Base-by-base conservation (phyloP, 2,113 vertebrate species). In the Nothoprocta pentlandii region DNA sequence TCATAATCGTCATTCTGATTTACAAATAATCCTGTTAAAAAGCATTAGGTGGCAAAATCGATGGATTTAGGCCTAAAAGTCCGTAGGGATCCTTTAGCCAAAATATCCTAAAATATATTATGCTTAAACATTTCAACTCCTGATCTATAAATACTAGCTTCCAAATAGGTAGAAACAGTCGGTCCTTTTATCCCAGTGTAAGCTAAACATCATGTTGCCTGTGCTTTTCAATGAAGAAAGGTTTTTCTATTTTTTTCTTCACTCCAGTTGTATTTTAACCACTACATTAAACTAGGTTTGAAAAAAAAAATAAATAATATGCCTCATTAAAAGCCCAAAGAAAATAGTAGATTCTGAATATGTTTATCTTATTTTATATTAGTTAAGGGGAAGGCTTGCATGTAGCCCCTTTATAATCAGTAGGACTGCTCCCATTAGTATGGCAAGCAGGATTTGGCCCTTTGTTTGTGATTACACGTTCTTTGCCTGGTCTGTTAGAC, bases 391-490 rank as follows among this genome's bases (percentile, higher is more conserved):
- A 89, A 95, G 49, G 70, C 66, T 92, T 93, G 92, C 10, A 2
- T 95, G 92, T 71, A 86, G 66, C 92, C 82, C 90, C 63, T 73
- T 94, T 90, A 90, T 74, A 94, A 90, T 94, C 92, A 95, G 90
- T 92, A 85, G 94, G 92, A 95, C 86, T 96, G 58, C 84, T 93
- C 86, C 94, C 77, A 85, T 94, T 95, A 95, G 80, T 87, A 90
- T 80, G 88, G 93, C 86, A 95, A 80, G 92, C 70, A 94, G 83
- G 86, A 94, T 96, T 95, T 96, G 95, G 94, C 94, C 96, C 82
- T 92, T 91, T 80, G 80, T 91, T 97, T 92, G 73, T 97, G 95
- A 97, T 96, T 96, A 86, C 87, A 90, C 79, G 28, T 97, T 96
- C 94, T 92, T 74, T 97, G 92, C 95, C 90, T 96, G 91, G 92